A percentile compares a stretch with the other conserved stretches of the same genome.
phyloP scores from a whole-genome alignment of 2,797 vertebrate species.

The Melanotaenia parkinsoni region DNA sequence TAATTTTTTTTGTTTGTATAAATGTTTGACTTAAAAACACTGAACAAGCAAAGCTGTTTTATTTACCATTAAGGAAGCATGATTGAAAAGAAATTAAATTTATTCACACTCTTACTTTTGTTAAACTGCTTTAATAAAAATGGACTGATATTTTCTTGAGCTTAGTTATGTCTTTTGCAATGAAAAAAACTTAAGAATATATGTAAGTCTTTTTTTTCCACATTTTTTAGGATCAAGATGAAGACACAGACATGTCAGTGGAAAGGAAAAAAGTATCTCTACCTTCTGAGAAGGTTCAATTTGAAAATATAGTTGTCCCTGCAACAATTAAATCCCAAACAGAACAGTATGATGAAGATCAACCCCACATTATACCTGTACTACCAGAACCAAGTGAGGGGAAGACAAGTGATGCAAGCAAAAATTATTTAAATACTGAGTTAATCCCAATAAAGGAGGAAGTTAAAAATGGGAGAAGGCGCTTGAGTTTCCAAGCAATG shows the following conservation, averaged over 20 bases:
- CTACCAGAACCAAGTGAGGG: constrained; percentile 77
- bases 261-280: constrained; percentile 33
- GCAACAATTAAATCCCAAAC: constrained; percentile 28
- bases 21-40: constrained; percentile 2
- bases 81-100: neutral
- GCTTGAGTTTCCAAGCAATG: constrained; percentile 74
- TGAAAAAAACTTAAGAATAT: neutral
- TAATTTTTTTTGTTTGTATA: neutral
- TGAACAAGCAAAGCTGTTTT: too few species aligned
- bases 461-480: constrained; percentile 62
- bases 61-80: neutral
- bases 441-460: constrained; percentile 50
- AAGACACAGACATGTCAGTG: constrained; percentile 25
- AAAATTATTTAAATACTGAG: constrained; percentile 67
- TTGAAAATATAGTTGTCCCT: constrained; percentile 17
- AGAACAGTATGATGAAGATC: constrained; percentile 75
- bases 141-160: neutral
- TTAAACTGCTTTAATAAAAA: neutral
- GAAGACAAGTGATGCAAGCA: constrained; percentile 67
- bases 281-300: constrained; percentile 15
- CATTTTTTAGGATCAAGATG: constrained; percentile 56
- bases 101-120: neutral
- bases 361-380: constrained; percentile 81
- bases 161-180: neutral
- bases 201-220: constrained; percentile 4